Evolutionary conservation across 2,888 invertebrate genomes (phyloP).

Genomic region (Agonopterix subpropinquella): DNA sequence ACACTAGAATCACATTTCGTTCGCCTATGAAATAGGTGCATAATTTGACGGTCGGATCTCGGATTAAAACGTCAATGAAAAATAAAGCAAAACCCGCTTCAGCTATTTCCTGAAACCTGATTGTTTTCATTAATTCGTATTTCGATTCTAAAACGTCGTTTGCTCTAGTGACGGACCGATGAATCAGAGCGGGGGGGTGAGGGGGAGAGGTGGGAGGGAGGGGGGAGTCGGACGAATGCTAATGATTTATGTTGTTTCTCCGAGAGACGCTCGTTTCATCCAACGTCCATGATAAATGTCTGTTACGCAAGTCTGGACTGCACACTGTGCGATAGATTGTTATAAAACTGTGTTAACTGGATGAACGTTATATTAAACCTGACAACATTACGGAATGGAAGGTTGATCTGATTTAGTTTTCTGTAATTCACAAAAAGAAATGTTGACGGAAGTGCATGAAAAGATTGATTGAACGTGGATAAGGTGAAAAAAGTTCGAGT

Average conservation of each 20-base stretch:
- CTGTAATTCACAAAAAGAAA: too few species aligned
- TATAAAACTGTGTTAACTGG: conserved; percentile 5
- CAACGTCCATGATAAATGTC: conserved; percentile 47
- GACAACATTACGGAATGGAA: too few species aligned
- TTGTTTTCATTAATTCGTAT: conserved; percentile 9
- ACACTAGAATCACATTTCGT: too few species aligned
- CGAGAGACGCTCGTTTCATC: conserved; percentile 44
- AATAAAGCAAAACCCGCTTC: background rate
- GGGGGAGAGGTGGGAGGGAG: conserved; percentile 14
- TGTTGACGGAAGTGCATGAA: too few species aligned
- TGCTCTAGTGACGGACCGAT: conserved; percentile 33
- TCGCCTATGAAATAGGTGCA: too few species aligned
- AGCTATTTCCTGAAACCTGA: background rate
- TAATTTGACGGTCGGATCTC: too few species aligned
- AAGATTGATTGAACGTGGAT: too few species aligned
- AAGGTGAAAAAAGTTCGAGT: too few species aligned
- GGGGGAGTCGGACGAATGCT: conserved; percentile 23
- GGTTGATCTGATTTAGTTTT: too few species aligned
- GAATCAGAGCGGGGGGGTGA: conserved; percentile 28
- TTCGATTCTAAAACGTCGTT: conserved; percentile 14
- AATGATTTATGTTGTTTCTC: conserved; percentile 59
- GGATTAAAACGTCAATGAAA: too few species aligned
- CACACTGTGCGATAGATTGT: conserved; percentile 8
- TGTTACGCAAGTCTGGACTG: conserved; percentile 31
- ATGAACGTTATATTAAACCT: background rate